phyloP scores from a whole-genome alignment of 2,113 vertebrate species.

The Ifrita kowaldi region DNA sequence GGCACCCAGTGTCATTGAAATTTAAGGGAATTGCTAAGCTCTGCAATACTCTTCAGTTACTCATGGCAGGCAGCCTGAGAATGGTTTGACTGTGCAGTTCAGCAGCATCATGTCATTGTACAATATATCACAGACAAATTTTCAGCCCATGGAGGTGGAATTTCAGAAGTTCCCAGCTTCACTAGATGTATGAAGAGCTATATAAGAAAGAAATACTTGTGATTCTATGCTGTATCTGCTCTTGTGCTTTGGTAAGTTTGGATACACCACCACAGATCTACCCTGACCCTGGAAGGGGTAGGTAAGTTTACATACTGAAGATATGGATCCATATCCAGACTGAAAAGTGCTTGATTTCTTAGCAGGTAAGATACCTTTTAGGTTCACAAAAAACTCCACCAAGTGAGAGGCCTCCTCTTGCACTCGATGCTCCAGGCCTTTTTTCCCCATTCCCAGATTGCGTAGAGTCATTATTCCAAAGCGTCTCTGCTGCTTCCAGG shows the following conservation, averaged over 20 bases:
- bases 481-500: constrained; percentile 59
- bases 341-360: not conserved
- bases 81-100: not conserved
- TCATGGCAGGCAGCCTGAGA: not conserved
- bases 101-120: not conserved
- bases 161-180: not conserved
- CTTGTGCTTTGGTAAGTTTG: not conserved
- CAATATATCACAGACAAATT: not conserved
- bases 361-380: constrained; percentile 32
- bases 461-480: constrained; percentile 55
- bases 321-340: not conserved
- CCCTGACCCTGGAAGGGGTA: not conserved
- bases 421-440: constrained; percentile 37
- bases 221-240: not conserved
- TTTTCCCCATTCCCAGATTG: constrained; percentile 59
- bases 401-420: constrained; percentile 55
- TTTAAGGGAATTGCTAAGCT: not conserved
- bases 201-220: not conserved
- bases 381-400: constrained; percentile 19
- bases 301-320: not conserved
- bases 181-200: not conserved
- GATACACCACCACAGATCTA: not conserved
- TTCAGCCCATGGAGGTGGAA: not conserved
- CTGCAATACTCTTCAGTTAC: not conserved
- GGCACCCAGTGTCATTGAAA: not conserved